Percentiles rank a stretch among this genome's conserved stretches.
Evolutionary conservation across 2,888 invertebrate species (phyloP).

Genomic region (Lamellibrachia satsuma): DNA sequence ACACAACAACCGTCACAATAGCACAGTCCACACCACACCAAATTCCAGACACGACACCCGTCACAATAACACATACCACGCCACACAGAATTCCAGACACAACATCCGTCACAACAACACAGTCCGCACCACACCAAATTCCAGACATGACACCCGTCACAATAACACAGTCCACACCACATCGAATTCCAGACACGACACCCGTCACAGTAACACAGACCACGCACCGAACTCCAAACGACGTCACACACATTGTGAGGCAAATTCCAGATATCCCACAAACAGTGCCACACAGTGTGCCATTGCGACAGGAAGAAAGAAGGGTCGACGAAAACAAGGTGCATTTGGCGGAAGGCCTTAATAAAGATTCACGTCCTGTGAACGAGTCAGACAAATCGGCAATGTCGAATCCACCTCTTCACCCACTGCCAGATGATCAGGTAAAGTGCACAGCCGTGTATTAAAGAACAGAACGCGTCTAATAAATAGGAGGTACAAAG

Average conservation of each 20-base stretch:
- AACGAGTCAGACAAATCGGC: neutral
- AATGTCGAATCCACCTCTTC: slow-evolving; percentile 14
- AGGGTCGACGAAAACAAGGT: neutral
- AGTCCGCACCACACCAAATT: no score
- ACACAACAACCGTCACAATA: neutral
- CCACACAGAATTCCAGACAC: neutral
- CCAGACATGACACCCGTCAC: no score
- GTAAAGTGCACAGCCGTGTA: neutral
- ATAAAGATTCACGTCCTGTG: neutral
- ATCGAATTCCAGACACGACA: no score
- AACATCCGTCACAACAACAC: neutral
- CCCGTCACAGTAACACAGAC: no score
- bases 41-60: neutral
- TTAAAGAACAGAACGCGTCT: no score
- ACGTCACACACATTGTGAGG: no score
- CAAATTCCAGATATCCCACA: no score
- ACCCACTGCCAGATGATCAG: slow-evolving; percentile 21
- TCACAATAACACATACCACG: neutral
- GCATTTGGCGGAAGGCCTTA: neutral
- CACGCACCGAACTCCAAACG: no score
- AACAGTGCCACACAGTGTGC: neutral
- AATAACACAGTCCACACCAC: no score
- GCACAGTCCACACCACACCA: neutral
- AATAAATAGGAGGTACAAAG: no score
- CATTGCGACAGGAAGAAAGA: neutral